These are phyloP conservation scores for Lipophrys pholis DNA, from an alignment of 2,113 vertebrate species.

Conservation along the genomic window DNA sequence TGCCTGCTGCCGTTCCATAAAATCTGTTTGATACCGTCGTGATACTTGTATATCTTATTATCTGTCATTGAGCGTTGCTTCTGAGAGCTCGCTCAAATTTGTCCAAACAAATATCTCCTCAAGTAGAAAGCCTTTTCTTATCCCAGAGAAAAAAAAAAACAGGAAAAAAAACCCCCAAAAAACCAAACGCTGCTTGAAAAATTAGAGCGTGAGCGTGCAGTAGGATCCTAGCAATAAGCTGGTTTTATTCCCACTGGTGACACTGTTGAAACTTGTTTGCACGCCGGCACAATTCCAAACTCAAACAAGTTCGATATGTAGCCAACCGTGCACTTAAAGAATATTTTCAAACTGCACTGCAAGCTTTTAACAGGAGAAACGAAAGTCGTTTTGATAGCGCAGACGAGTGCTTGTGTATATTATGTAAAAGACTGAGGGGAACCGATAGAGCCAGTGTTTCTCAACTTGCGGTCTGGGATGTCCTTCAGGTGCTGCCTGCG, in stretches of 20 bases:
- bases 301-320: neutral
- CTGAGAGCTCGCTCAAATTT: neutral
- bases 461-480: no score
- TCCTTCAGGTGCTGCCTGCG: no score
- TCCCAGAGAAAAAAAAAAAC: neutral
- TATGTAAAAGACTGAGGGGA: no score
- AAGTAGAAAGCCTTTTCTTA: neutral
- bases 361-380: no score
- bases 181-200: neutral
- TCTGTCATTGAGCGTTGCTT: neutral
- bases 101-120: neutral
- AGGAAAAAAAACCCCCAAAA: no score
- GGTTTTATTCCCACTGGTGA: slow-evolving; percentile 6
- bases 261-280: neutral
- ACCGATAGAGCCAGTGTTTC: no score
- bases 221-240: neutral
- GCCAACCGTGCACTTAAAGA: no score
- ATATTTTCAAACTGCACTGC: neutral
- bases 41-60: neutral
- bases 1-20: neutral
- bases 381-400: no score
- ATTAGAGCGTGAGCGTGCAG: neutral
- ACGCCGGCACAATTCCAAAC: neutral
- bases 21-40: neutral
- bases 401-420: no score